Percentiles rank a stretch among this genome's conserved stretches.
Conservation (phyloP, 2,888 invertebrate genomes). For the Ormyrus rosae region DNA sequence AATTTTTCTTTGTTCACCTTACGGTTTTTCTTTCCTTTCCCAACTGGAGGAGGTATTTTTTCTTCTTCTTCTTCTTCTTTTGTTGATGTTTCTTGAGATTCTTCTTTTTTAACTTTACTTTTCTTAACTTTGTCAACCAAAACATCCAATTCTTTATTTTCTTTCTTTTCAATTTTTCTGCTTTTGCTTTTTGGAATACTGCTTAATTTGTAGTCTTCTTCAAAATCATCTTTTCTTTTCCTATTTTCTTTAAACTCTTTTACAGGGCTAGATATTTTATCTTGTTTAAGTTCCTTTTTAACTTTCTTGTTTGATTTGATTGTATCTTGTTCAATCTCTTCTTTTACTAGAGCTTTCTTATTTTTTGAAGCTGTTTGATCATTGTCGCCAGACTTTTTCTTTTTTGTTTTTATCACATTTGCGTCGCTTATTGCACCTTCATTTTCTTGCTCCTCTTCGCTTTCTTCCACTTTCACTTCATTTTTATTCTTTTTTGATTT, state of each 20-base stretch:
- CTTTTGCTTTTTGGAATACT: slow-evolving; percentile 68
- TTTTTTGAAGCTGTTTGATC: slow-evolving; percentile 68
- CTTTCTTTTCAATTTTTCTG: slow-evolving; percentile 67
- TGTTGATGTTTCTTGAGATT: slow-evolving; percentile 58
- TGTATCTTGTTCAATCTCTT: slow-evolving; percentile 62
- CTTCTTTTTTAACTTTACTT: slow-evolving; percentile 66
- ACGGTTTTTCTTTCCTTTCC: slow-evolving; percentile 64
- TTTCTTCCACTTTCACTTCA: slow-evolving; percentile 56
- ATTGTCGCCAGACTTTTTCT: slow-evolving; percentile 58
- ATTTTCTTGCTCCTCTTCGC: slow-evolving; percentile 65
- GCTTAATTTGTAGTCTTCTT: slow-evolving; percentile 67
- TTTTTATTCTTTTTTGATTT: slow-evolving; percentile 57
- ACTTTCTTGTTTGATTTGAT: slow-evolving; percentile 63
- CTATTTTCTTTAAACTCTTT: slow-evolving; percentile 68
- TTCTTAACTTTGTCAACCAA: slow-evolving; percentile 66
- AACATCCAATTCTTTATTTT: slow-evolving; percentile 58
- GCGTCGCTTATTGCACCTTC: slow-evolving; percentile 70
- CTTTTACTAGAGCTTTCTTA: slow-evolving; percentile 70
- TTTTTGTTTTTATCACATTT: slow-evolving; percentile 71
- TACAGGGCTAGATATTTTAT: slow-evolving; percentile 61
- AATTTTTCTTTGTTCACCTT: slow-evolving; percentile 63
- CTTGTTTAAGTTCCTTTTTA: slow-evolving; percentile 62
- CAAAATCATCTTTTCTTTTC: slow-evolving; percentile 70
- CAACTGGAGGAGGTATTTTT: slow-evolving; percentile 24
- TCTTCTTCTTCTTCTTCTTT: slow-evolving; percentile 36